A percentile compares a stretch with the other conserved stretches of the same genome.
These are phyloP conservation scores for Ceramica pisi DNA, from an alignment of 2,888 invertebrate species.

Conservation along the genomic window DNA sequence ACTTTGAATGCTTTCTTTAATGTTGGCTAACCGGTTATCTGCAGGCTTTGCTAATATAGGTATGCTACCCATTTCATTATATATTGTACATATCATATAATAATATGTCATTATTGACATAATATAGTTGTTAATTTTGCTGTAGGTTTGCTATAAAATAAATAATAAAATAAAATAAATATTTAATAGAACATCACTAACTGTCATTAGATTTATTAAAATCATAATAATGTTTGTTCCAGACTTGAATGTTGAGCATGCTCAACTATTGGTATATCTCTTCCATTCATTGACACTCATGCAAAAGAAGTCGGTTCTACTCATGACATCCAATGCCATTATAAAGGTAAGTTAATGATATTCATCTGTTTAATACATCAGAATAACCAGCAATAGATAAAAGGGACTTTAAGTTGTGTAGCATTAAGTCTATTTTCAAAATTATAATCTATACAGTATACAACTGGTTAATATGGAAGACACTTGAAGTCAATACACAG, in stretches of 20 bases:
- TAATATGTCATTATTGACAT: no score
- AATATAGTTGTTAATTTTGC: background rate
- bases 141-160: background rate
- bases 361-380: background rate
- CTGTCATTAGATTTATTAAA: background rate
- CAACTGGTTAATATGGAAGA: background rate
- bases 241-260: constrained; percentile 99
- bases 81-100: no score
- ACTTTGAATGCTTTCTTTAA: constrained; percentile 60
- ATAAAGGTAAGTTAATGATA: constrained; percentile 81
- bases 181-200: no score
- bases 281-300: constrained; percentile 98
- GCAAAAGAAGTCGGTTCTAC: constrained; percentile 98
- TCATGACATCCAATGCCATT: constrained; percentile 94
- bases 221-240: constrained; percentile 70
- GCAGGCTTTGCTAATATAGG: constrained; percentile 62
- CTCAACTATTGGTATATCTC: constrained; percentile 97
- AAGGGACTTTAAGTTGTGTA: background rate
- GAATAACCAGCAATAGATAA: background rate
- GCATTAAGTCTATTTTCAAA: background rate
- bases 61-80: constrained; percentile 72
- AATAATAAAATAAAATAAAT: background rate
- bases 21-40: constrained; percentile 56
- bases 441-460: background rate
- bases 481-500: background rate